phyloP scores from a whole-genome alignment of 1,140 invertebrate species.

The Rhyzopertha dominica region DNA sequence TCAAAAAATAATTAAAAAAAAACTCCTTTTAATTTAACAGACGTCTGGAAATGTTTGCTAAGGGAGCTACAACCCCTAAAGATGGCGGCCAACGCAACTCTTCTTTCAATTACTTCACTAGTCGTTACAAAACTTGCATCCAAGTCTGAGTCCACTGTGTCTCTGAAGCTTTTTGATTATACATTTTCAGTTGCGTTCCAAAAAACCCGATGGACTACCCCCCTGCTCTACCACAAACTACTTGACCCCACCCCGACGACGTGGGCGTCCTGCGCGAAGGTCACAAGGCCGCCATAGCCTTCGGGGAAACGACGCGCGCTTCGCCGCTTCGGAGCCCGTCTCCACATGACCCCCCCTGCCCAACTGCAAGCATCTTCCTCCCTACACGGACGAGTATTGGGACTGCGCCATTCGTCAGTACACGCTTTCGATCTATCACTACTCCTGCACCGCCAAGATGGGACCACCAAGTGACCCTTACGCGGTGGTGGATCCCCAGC shows the following conservation, averaged over 20 bases:
- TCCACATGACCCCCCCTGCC: constrained; percentile 67
- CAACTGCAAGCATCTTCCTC: constrained; percentile 70
- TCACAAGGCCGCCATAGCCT: constrained; percentile 75
- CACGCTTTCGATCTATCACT: constrained; percentile 83
- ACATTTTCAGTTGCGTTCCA: too few species aligned
- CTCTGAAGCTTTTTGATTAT: too few species aligned
- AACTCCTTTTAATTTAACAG: too few species aligned
- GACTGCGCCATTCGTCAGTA: constrained; percentile 73
- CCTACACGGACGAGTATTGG: constrained; percentile 80
- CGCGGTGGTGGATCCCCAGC: constrained; percentile 75
- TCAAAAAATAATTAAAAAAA: too few species aligned
- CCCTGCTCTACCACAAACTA: constrained; percentile 85
- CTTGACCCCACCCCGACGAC: constrained; percentile 74
- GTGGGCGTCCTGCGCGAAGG: constrained; percentile 75
- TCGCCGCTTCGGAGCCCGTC: constrained; percentile 68
- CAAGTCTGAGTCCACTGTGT: too few species aligned
- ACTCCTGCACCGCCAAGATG: constrained; percentile 82
- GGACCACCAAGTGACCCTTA: constrained; percentile 67
- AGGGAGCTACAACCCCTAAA: too few species aligned
- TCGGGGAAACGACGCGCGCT: constrained; percentile 69
- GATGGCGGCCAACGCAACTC: too few species aligned
- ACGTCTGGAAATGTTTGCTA: too few species aligned
- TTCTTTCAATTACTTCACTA: too few species aligned
- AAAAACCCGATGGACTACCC: constrained; percentile 83
- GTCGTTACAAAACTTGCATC: too few species aligned